These are phyloP conservation scores for Zaprionus nigranus DNA, from an alignment of 1,140 invertebrate species.

Conservation along the genomic window DNA sequence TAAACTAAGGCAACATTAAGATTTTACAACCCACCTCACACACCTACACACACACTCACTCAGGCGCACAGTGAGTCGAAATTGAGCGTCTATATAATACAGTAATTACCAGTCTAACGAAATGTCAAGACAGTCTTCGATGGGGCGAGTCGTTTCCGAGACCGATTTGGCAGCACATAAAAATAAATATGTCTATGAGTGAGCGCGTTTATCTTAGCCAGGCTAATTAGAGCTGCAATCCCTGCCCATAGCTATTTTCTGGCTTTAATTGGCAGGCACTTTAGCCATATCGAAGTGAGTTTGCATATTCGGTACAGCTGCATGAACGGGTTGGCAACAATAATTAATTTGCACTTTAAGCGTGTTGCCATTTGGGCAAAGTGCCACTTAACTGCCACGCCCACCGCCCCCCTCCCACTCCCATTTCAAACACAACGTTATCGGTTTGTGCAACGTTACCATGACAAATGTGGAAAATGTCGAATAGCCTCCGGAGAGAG, in stretches of 20 bases:
- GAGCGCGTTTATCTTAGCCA: constrained; percentile 1
- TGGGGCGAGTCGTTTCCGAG: constrained; percentile 15
- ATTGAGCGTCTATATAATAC: constrained; percentile 64
- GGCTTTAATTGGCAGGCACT: constrained; percentile 31
- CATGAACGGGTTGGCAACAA: neutral
- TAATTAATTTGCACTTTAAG: constrained; percentile 32
- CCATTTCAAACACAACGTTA: neutral
- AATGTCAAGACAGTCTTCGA: constrained; percentile 49
- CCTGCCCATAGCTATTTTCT: constrained; percentile 23
- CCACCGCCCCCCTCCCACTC: neutral
- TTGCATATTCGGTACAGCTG: neutral
- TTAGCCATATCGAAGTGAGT: neutral
- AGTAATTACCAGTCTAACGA: constrained; percentile 72
- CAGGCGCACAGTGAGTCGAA: neutral
- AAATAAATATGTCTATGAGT: constrained; percentile 27
- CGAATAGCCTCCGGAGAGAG: neutral
- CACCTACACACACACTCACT: neutral
- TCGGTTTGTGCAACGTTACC: neutral
- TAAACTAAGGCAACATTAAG: constrained; percentile 78
- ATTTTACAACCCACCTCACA: constrained; percentile 70
- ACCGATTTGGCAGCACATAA: constrained; percentile 39
- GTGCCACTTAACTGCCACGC: constrained; percentile 4
- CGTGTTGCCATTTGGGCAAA: constrained; percentile 13
- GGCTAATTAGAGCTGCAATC: constrained; percentile 72
- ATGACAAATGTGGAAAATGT: neutral